Percentiles rank a stretch among this genome's conserved stretches.
Evolutionary conservation across 2,113 vertebrate genomes (phyloP).

Genomic region (Origma solitaria): DNA sequence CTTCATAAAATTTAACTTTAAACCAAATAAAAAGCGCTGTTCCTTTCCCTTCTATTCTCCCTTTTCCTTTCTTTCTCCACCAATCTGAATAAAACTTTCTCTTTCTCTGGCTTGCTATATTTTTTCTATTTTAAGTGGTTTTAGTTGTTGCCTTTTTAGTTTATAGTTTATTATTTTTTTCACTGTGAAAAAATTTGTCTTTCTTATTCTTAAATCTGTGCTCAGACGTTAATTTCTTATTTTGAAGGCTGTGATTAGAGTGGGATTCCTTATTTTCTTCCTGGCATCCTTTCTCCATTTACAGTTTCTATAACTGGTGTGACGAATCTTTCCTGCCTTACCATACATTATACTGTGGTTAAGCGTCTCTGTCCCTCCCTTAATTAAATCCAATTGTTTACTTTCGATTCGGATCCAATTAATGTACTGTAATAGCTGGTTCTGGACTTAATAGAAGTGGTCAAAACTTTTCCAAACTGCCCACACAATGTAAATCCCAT

Average conservation of each 20-base stretch:
- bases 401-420: neutral
- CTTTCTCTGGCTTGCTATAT: neutral
- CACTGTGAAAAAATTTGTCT: neutral
- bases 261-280: neutral
- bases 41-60: neutral
- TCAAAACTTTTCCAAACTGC: constrained; percentile 21
- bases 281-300: neutral
- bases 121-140: neutral
- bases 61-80: neutral
- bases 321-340: neutral
- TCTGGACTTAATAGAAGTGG: neutral
- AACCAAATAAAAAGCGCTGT: neutral
- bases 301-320: neutral
- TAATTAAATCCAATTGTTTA: constrained; percentile 18
- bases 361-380: neutral
- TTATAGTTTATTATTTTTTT: neutral
- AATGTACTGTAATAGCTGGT: neutral
- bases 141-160: neutral
- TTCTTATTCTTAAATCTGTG: neutral
- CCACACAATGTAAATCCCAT: constrained; percentile 3
- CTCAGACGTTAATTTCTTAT: neutral
- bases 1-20: neutral
- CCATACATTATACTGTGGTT: neutral
- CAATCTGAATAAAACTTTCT: neutral
- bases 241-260: neutral